Base-by-base conservation (phyloP, 2,888 invertebrate genomes). In the Leucophenga maculata region DNA sequence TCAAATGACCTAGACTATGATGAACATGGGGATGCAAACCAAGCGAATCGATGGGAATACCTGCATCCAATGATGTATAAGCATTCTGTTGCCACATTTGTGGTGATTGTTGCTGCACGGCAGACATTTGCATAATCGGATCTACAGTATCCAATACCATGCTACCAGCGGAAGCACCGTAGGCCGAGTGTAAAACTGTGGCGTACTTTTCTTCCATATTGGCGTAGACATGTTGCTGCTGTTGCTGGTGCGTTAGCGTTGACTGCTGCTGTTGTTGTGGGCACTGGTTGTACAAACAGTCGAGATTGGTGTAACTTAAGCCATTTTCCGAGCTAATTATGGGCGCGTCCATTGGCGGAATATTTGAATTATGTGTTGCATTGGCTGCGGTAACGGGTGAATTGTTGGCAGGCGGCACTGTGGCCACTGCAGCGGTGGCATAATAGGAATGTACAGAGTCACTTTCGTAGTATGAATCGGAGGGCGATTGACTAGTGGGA, bases 261-360 rank as follows among this genome's bases (percentile, higher is more conserved):
- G n/a, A 22, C 48, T 69, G 70, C 68, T 76, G 76, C 54, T 78
- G 82, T 6, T 77, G 70, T 46, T 69, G 50, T 0, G 91, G 90
- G 74, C 91, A 90, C 70, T 86, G 89, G 71, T 92, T 90, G 57
- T 91, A 90, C 54, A 91, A 80, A 82, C 95, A 95, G 88, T 97
- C 96, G 79, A 97, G 89, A 87, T 96, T 96, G 0, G 96, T 96
- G 87, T 97, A 97, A 87, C 96, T 95, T 71, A 97, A 90, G 0
- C 96, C 96, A 54, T 95, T 93, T 83, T 95, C 95, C 0, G 95
- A 94, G 84, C 93, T 95, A 77, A 96, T 95, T 59, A 95, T 95
- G 14, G 93, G 91, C 3, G 92, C 89, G 76, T 88, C 87, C 70
- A 81, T 80, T 22, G 75, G 73, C 20, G 80, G 70, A 65, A 78